Evolutionary conservation across 2,797 vertebrate species (phyloP).

Genomic region (Heterohyrax brucei): DNA sequence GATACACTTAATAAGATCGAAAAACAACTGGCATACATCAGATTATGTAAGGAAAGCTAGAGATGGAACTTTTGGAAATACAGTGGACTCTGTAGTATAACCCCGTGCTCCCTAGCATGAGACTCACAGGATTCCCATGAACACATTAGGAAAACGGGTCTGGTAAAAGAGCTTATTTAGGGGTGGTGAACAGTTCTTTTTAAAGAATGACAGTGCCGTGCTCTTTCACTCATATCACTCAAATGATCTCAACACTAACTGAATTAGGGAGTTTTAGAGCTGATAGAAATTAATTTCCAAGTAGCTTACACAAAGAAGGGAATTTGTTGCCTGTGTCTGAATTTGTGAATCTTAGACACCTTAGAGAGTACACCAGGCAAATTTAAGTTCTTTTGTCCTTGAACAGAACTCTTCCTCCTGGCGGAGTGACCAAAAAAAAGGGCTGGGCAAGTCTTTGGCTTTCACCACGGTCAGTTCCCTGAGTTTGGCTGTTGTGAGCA

Average conservation of each 20-base stretch:
- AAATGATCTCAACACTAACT: constrained; percentile 35
- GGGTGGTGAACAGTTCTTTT: neutral
- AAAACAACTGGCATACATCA: constrained; percentile 87
- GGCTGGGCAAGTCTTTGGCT: neutral
- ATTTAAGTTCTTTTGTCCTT: constrained; percentile 46
- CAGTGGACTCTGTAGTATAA: constrained; percentile 72
- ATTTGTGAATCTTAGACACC: constrained; percentile 64
- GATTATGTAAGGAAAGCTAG: constrained; percentile 77
- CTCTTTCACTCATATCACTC: neutral
- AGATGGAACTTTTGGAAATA: constrained; percentile 70
- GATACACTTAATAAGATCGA: constrained; percentile 87
- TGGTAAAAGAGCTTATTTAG: neutral
- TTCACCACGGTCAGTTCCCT: neutral
- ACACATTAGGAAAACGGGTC: constrained; percentile 20
- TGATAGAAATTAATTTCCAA: constrained; percentile 68
- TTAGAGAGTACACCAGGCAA: constrained; percentile 20
- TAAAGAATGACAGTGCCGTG: neutral
- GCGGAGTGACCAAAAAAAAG: constrained; percentile 33
- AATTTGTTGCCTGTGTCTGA: constrained; percentile 16
- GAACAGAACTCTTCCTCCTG: neutral
- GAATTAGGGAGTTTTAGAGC: constrained; percentile 22
- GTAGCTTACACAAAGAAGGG: constrained; percentile 26
- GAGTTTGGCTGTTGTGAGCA: neutral
- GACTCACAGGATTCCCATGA: constrained; percentile 68
- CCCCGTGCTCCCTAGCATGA: neutral